Evolutionary conservation across 2,888 invertebrate species (phyloP).

Genomic region (Cephus sareptanus): DNA sequence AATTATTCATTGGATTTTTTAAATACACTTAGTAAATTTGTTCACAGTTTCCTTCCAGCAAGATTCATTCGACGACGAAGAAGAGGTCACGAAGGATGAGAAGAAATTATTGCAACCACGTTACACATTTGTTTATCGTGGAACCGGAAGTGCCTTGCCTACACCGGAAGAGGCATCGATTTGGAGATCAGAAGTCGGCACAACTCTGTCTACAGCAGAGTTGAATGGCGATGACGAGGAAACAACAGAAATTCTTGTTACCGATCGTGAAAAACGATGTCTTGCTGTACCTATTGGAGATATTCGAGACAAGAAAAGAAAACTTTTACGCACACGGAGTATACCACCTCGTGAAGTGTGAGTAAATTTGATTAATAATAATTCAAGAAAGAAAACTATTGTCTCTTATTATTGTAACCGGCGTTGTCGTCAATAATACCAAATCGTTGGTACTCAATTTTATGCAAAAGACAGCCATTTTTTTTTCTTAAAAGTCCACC

Average conservation of each 20-base stretch:
- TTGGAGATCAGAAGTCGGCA: slow-evolving; percentile 39
- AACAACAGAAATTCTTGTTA: slow-evolving; percentile 44
- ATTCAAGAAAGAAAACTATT: neutral
- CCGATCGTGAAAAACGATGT: slow-evolving; percentile 61
- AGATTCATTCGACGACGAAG: slow-evolving; percentile 52
- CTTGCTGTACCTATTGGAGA: slow-evolving; percentile 62
- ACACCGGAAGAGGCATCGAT: slow-evolving; percentile 33
- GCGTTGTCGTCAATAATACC: neutral
- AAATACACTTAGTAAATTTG: neutral
- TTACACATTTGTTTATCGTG: slow-evolving; percentile 27
- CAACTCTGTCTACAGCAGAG: neutral
- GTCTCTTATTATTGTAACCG: neutral
- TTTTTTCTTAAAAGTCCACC: neutral
- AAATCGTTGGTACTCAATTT: neutral
- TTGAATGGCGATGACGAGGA: slow-evolving; percentile 1
- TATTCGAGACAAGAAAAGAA: slow-evolving; percentile 57
- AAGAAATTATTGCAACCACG: slow-evolving; percentile 23
- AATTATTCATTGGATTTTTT: neutral
- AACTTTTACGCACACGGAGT: slow-evolving; percentile 54
- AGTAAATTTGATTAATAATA: neutral
- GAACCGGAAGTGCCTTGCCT: slow-evolving; percentile 32
- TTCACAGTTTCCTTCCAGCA: slow-evolving; percentile 59
- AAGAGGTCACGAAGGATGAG: slow-evolving; percentile 34
- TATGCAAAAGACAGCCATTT: neutral
- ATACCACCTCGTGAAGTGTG: slow-evolving; percentile 21